phyloP scores from a whole-genome alignment of 2,113 vertebrate species.

The Elaphurus davidianus region DNA sequence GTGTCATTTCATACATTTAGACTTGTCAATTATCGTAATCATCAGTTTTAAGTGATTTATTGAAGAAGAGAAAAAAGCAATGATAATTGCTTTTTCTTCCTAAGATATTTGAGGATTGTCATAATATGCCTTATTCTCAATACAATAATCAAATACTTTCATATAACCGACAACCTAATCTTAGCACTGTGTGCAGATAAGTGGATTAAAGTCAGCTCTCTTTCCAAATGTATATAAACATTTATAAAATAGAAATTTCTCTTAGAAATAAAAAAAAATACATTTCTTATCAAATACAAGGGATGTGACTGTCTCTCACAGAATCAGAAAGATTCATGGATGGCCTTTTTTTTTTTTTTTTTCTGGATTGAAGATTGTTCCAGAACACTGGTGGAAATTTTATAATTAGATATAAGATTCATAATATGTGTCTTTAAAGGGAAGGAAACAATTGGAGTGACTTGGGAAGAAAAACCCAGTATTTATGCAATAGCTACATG shows the following conservation, averaged over 20 bases:
- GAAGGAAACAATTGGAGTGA: neutral
- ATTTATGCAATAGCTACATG: neutral
- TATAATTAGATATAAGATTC: neutral
- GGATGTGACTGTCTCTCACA: neutral
- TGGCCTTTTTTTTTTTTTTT: neutral
- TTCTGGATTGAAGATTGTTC: neutral
- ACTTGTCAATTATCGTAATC: neutral
- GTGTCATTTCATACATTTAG: neutral
- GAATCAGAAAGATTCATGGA: neutral
- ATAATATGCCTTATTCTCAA: neutral
- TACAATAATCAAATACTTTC: neutral
- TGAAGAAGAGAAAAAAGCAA: neutral
- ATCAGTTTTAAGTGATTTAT: neutral
- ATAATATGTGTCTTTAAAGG: neutral
- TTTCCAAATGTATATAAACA: neutral
- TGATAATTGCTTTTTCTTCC: neutral
- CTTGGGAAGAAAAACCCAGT: neutral
- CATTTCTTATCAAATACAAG: neutral
- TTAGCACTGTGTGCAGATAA: neutral
- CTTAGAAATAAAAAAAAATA: neutral
- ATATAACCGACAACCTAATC: neutral
- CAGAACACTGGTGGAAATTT: neutral
- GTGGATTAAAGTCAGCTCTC: neutral
- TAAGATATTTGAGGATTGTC: neutral
- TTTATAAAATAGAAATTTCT: constrained; percentile 12